Evolutionary conservation across 2,113 vertebrate genomes (phyloP), one percentile per base, ranked within the genome.

Genomic region (Orientallactaga bullata): DNA sequence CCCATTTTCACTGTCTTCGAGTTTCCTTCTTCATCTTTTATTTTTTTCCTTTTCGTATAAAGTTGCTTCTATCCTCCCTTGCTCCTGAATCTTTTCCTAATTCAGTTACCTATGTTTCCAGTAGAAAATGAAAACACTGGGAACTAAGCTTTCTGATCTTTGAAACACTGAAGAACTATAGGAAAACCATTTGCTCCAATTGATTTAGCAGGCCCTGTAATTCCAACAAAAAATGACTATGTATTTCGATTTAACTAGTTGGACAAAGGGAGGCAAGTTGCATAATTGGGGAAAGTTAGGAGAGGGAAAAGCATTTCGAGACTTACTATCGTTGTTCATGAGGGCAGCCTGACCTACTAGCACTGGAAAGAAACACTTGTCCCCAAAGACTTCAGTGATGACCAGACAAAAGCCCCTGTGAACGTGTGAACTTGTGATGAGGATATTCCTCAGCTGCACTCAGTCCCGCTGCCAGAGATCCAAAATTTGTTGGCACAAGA

Each of bases 371-470:
- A 95, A 72, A 78, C 7, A 8, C 26, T 92, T 21, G 42, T 73
- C 86, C 76, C 71, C 7, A 72, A 85, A 96, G 93, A 81, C 69
- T 69, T 24, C 60, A 74, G 73, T 16, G 60, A 42, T 73, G 69
- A 93, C 79, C 72, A 95, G 71, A 95, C 73, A 85, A 93, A 93
- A 89, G 74, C 85, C 47, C 35, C 82, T 66, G 66, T 47, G 21
- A 68, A 73, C 60, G 37, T 85, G 88, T 78, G 81, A 95, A 85
- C 24, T 61, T 18, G 5, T 7, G 77, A 85, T 74, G 77, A 24
- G 0, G 4, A 32, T 81, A 30, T 79, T 69, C 81, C 89, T 95
- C 72, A 81, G 47, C 42, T 71, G 65, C 39, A 63, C 16, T 7
- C 42, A 60, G 58, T 84, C n/a, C 10, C 0, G 60, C 32, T 89